Evolutionary conservation across 2,113 vertebrate genomes (phyloP).

Genomic region (Paraplagusia blochii): DNA sequence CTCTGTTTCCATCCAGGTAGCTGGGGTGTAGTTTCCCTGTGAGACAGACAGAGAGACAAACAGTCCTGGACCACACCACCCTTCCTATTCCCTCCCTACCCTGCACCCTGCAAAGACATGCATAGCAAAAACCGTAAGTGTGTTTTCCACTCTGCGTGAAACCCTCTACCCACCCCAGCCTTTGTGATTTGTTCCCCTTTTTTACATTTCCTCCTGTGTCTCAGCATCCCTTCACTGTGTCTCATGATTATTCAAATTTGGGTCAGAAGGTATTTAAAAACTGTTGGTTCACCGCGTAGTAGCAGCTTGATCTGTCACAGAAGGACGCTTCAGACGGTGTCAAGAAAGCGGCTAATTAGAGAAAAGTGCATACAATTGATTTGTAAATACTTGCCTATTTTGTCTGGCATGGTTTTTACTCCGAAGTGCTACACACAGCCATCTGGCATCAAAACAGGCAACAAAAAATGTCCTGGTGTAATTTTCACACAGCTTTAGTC

Average conservation of each 20-base stretch:
- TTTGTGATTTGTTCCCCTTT: conserved; percentile 26
- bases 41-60: conserved; percentile 67
- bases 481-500: background rate
- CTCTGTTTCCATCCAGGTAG: conserved; percentile 70
- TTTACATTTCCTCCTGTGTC: conserved; percentile 20
- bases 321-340: background rate
- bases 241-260: conserved; percentile 33
- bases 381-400: conserved; percentile 27
- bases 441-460: conserved; percentile 33
- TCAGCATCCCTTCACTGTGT: conserved; percentile 18
- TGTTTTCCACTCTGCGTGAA: conserved; percentile 25
- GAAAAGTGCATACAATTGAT: conserved; percentile 27
- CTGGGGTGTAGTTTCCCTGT: conserved; percentile 72
- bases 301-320: no score
- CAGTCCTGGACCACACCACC: conserved; percentile 59
- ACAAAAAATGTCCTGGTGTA: conserved; percentile 7
- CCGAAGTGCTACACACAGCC: conserved; percentile 24
- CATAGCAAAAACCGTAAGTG: conserved; percentile 81
- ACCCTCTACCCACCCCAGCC: conserved; percentile 1
- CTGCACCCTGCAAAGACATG: conserved; percentile 71
- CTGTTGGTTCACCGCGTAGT: conserved; percentile 29
- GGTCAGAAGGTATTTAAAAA: conserved; percentile 38
- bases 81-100: conserved; percentile 46
- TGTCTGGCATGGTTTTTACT: conserved; percentile 26
- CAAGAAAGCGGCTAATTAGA: conserved; percentile 38